A percentile compares a stretch with the other conserved stretches of the same genome.
These are phyloP conservation scores for Tetramorium alpestre DNA, from an alignment of 1,140 invertebrate species.

Conservation along the genomic window DNA sequence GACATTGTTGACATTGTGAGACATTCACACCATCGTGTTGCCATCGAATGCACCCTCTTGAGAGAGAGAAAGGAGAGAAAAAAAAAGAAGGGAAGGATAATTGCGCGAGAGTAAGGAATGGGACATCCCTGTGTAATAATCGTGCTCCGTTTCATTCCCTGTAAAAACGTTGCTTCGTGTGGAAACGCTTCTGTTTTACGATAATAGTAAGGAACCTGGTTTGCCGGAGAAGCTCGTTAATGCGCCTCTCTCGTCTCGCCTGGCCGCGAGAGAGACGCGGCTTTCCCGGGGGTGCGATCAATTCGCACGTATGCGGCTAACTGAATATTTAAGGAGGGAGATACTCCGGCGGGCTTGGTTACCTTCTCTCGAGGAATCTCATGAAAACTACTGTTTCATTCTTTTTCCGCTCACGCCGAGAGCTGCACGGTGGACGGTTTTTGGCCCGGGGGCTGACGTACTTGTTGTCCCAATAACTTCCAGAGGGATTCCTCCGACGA, in stretches of 20 bases:
- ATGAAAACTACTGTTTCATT: constrained; percentile 68
- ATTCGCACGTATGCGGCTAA: constrained; percentile 18
- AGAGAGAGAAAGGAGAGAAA: constrained; percentile 16
- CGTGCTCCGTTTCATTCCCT: constrained; percentile 47
- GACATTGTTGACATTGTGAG: constrained; percentile 20
- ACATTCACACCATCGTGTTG: constrained; percentile 51
- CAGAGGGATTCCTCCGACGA: constrained; percentile 25
- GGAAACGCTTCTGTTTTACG: constrained; percentile 69
- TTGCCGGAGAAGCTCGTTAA: constrained; percentile 31
- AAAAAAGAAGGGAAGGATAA: constrained; percentile 17
- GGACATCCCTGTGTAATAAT: constrained; percentile 61
- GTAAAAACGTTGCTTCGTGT: constrained; percentile 69
- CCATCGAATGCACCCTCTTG: constrained; percentile 61
- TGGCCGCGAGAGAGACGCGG: not conserved
- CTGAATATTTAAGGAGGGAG: constrained; percentile 21
- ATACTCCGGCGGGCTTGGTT: constrained; percentile 21
- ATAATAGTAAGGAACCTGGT: constrained; percentile 13
- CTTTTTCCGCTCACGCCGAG: constrained; percentile 62
- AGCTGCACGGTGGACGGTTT: constrained; percentile 54
- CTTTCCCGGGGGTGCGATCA: constrained; percentile 4
- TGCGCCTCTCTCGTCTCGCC: not conserved
- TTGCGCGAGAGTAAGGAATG: constrained; percentile 61
- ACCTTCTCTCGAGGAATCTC: constrained; percentile 50
- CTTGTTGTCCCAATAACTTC: constrained; percentile 40
- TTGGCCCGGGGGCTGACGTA: constrained; percentile 2